These are phyloP conservation scores for Temnothorax nylanderi DNA, from an alignment of 1,140 invertebrate genomes.

Conservation along the genomic window DNA sequence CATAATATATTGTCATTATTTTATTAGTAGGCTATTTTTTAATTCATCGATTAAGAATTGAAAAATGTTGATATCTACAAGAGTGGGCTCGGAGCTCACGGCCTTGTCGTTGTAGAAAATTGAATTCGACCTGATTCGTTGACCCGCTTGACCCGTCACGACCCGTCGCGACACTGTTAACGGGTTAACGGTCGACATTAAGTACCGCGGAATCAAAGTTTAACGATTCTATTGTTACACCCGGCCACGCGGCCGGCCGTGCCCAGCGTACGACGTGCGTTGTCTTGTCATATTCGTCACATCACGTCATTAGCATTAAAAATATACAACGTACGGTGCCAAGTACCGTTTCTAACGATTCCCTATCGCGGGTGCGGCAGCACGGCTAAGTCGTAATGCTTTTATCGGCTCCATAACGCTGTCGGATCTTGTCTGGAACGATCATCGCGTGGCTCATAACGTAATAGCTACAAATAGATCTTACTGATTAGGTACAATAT, in stretches of 20 bases:
- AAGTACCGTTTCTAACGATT: constrained; percentile 49
- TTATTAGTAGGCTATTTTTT: neutral
- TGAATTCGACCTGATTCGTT: constrained; percentile 75
- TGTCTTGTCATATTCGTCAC: constrained; percentile 24
- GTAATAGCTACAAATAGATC: constrained; percentile 27
- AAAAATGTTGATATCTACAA: constrained; percentile 8
- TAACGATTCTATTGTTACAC: constrained; percentile 67
- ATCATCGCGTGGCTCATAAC: constrained; percentile 12
- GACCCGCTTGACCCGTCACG: constrained; percentile 67
- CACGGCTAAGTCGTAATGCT: neutral
- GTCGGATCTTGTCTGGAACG: constrained; percentile 11
- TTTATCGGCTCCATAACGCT: neutral
- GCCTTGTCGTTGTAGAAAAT: constrained; percentile 64
- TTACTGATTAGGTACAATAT: neutral
- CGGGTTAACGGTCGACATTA: constrained; percentile 68
- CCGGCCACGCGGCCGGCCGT: neutral
- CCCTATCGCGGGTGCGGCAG: neutral
- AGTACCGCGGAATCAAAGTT: constrained; percentile 66
- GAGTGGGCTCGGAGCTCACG: neutral
- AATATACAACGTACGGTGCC: constrained; percentile 1
- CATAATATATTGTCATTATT: neutral
- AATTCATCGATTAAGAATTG: neutral
- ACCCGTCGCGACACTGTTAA: constrained; percentile 72
- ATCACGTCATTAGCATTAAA: constrained; percentile 47
- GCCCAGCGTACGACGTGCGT: constrained; percentile 4